Evolutionary conservation across 2,888 invertebrate species (phyloP).

Genomic region (Hecatera dysodea): DNA sequence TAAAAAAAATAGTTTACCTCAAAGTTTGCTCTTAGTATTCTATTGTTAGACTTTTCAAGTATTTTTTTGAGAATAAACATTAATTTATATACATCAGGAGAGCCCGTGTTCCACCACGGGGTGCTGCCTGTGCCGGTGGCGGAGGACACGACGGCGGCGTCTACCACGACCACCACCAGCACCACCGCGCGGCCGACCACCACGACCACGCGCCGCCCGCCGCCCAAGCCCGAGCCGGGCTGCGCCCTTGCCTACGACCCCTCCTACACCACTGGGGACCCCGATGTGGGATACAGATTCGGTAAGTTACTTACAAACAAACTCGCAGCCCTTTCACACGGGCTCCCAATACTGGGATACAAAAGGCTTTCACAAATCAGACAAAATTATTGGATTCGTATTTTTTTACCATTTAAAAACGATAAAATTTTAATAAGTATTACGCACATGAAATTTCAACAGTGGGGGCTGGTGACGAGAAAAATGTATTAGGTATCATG

Average conservation of each 20-base stretch:
- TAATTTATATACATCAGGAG: not conserved
- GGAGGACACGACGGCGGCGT: constrained; percentile 48
- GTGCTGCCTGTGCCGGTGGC: constrained; percentile 50
- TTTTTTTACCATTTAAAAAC: no score
- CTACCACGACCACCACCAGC: constrained; percentile 44
- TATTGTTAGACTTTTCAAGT: not conserved
- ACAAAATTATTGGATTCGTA: no score
- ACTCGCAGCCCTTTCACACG: no score
- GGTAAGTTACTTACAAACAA: constrained; percentile 66
- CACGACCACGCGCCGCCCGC: constrained; percentile 75
- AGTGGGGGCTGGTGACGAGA: no score
- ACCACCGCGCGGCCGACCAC: constrained; percentile 56
- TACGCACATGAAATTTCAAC: no score
- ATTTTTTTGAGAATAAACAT: not conserved
- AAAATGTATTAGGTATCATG: no score
- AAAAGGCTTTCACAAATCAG: not conserved
- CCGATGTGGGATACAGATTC: constrained; percentile 91
- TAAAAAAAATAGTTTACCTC: no score
- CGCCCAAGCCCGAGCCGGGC: constrained; percentile 85
- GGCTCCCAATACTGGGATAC: no score
- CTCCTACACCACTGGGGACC: constrained; percentile 85
- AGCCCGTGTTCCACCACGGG: constrained; percentile 17
- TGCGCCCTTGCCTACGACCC: constrained; percentile 89
- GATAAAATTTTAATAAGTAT: no score
- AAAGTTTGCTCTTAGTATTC: not conserved